A percentile compares a stretch with the other conserved stretches of the same genome.
Evolutionary conservation across 1,140 invertebrate genomes (phyloP).

Genomic region (Dendrolimus kikuchii): DNA sequence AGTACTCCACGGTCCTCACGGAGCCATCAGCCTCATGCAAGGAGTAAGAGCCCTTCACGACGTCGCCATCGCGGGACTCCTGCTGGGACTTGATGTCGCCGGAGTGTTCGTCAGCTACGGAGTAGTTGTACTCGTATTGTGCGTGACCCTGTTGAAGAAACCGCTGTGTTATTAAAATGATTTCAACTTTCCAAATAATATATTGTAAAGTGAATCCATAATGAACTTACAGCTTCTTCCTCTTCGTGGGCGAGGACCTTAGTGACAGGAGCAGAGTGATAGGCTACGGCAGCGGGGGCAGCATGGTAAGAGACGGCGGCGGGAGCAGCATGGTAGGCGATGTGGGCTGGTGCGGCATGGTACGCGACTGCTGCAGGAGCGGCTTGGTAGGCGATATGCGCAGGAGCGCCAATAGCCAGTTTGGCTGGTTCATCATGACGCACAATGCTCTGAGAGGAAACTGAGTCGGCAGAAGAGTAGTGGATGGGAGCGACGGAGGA

Average conservation of each 20-base stretch:
- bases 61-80: constrained; percentile 69
- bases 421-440: constrained; percentile 25
- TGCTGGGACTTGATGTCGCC: constrained; percentile 71
- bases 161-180: background rate
- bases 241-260: constrained; percentile 7
- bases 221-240: constrained; percentile 14
- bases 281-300: constrained; percentile 4
- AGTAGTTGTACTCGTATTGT: constrained; percentile 70
- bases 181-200: background rate
- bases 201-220: background rate
- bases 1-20: constrained; percentile 70
- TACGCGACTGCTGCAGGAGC: constrained; percentile 72
- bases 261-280: constrained; percentile 3
- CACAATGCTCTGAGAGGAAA: constrained; percentile 44
- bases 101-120: constrained; percentile 66
- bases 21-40: constrained; percentile 72
- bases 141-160: constrained; percentile 35
- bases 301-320: constrained; percentile 16
- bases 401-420: constrained; percentile 20
- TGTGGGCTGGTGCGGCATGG: constrained; percentile 68
- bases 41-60: constrained; percentile 73
- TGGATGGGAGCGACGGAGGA: constrained; percentile 19
- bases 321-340: constrained; percentile 60
- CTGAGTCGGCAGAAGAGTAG: constrained; percentile 33
- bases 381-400: constrained; percentile 34